Conservation (phyloP, 2,113 vertebrate species). For the Hoplias malabaricus region DNA sequence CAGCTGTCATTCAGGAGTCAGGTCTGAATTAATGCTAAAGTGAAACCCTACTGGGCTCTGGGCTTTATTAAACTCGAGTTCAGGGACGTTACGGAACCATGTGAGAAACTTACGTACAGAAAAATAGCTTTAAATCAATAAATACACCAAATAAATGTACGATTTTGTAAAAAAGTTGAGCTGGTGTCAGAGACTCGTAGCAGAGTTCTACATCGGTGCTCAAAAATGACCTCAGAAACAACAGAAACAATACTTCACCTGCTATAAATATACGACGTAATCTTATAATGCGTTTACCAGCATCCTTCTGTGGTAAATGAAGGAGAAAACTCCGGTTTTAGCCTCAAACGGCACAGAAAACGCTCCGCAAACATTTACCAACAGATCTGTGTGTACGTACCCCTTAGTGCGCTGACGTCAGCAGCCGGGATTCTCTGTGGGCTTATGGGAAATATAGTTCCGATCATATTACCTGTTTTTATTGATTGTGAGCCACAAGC, state of each 20-base stretch:
- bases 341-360: not conserved
- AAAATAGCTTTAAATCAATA: not conserved
- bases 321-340: not conserved
- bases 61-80: no score
- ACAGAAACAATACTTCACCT: no score
- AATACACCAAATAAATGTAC: not conserved
- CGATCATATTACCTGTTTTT: no score
- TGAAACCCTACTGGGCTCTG: no score
- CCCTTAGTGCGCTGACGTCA: conserved; percentile 57
- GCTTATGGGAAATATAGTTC: conserved; percentile 9
- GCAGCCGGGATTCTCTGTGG: not conserved
- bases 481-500: no score
- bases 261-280: no score
- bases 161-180: not conserved
- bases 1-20: not conserved
- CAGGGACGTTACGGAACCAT: conserved; percentile 33
- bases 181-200: not conserved
- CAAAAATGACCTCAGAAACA: no score
- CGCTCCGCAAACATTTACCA: not conserved
- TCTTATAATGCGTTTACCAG: no score
- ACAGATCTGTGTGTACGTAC: conserved; percentile 42
- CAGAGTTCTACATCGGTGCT: no score
- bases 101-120: not conserved
- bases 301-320: no score
- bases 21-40: no score